Base-by-base conservation (phyloP, 2,797 vertebrate species). In the Darevskia mixta region DNA sequence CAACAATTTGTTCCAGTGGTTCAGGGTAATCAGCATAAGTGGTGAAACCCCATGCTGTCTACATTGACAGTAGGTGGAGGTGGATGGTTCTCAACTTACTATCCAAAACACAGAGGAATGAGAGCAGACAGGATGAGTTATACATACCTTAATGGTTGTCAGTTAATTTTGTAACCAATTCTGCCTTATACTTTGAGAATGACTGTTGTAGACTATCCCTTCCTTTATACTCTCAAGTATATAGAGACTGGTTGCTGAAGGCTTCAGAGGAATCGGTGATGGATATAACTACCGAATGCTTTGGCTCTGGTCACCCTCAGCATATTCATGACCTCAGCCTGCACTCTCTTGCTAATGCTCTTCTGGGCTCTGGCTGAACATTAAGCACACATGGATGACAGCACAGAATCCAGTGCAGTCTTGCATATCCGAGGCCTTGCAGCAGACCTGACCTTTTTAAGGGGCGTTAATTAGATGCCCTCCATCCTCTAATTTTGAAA, bases 291-390 rank as follows among this genome's bases (percentile, higher is more conserved):
- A 77, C 23, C 72, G n/a, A 82, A 66, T 41, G 67, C 69, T 79
- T 41, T 75, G 18, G 77, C 32, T 49, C 55, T 75, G 76, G 25
- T n/a, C 25, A 23, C 58, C 75, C 55, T 25, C 55, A 55, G 58
- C 6, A 45, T 55, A 49, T 29, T 72, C 45, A 80, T 49, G 41
- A 45, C 87, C n/a, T 67, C 11, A 41, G 45, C 25, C 55, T 79
- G 75, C 73, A 71, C 64, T 83, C 73, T 67, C 15, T 25, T 32
- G 15, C 64, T 79, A 79, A 83, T 78, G 35, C 32, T 71, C 69
- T 85, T 76, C 77, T 88, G 87, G n/a, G 55, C 81, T 85, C 67
- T 85, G 76, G 43, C n/a, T 66, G 82, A 85, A 88, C 15, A 13
- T 79, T 80, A 80, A 85, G 64, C 69, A 85, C 27, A 75, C 17